These are phyloP conservation scores for Eubasilissa regina DNA, from an alignment of 1,140 invertebrate species.

Conservation along the genomic window DNA sequence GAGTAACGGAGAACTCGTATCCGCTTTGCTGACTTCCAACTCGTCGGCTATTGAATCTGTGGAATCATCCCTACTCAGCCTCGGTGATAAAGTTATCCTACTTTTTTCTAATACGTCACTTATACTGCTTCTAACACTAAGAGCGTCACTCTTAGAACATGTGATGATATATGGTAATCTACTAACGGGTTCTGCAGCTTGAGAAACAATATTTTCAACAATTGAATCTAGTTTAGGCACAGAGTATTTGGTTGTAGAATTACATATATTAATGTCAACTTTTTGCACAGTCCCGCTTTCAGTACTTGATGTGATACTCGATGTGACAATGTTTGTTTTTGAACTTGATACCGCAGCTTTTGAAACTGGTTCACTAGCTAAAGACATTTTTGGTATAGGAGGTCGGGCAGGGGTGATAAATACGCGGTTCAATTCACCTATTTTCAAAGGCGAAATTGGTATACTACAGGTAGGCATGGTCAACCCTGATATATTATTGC, in stretches of 20 bases:
- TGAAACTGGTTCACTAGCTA: constrained; percentile 16
- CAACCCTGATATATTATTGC: constrained; percentile 47
- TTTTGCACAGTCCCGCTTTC: constrained; percentile 26
- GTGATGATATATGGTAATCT: constrained; percentile 9
- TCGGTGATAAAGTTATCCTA: constrained; percentile 2
- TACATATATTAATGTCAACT: constrained; percentile 30
- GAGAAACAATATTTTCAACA: constrained; percentile 34
- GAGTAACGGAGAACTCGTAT: constrained; percentile 29
- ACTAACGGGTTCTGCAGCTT: constrained; percentile 7
- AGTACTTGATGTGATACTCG: constrained; percentile 3
- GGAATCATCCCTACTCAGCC: constrained; percentile 11
- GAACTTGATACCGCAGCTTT: constrained; percentile 22
- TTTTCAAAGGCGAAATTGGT: constrained; percentile 53
- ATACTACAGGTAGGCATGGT: constrained; percentile 47
- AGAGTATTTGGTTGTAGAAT: constrained; percentile 38
- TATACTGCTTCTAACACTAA: not conserved
- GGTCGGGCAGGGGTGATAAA: constrained; percentile 50
- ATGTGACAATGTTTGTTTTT: constrained; percentile 31
- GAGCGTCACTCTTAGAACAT: not conserved
- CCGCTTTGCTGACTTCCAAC: constrained; percentile 42
- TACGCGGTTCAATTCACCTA: constrained; percentile 48
- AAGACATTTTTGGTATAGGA: constrained; percentile 38
- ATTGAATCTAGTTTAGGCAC: constrained; percentile 41
- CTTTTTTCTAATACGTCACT: constrained; percentile 1
- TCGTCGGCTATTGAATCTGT: constrained; percentile 50